Conservation (phyloP, 2,888 invertebrate genomes). For the Oscheius onirici region DNA sequence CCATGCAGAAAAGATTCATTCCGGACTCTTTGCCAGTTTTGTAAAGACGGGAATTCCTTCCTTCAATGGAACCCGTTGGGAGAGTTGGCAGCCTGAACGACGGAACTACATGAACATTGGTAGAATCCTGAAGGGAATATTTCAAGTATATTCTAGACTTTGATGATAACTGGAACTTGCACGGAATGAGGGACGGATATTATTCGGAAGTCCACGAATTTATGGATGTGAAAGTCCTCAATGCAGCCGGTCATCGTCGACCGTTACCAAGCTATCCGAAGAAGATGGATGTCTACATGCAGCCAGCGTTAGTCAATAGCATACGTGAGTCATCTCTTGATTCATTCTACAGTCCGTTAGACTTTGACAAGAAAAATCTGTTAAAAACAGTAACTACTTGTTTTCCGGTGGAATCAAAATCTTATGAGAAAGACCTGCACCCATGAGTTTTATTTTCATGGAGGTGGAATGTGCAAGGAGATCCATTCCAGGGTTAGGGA, state of each 20-base stretch:
- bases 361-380: not conserved
- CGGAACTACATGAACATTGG: conserved; percentile 2
- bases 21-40: not conserved
- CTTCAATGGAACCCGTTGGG: not conserved
- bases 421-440: too few species aligned
- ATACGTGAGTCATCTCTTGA: not conserved
- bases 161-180: not conserved
- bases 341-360: too few species aligned
- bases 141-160: too few species aligned
- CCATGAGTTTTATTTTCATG: too few species aligned
- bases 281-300: not conserved
- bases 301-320: not conserved
- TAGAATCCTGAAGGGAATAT: not conserved
- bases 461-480: too few species aligned
- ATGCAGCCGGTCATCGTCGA: not conserved
- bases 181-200: not conserved
- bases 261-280: not conserved
- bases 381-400: not conserved
- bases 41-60: not conserved
- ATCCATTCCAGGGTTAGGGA: too few species aligned
- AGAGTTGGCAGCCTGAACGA: not conserved
- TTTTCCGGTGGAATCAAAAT: too few species aligned
- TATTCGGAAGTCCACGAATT: not conserved
- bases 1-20: not conserved
- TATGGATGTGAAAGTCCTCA: not conserved